Evolutionary conservation across 35 echinoderm and acorn worm genomes (phyloP), one percentile per base, ranked within the genome.

Genomic region (Patiria miniata): DNA sequence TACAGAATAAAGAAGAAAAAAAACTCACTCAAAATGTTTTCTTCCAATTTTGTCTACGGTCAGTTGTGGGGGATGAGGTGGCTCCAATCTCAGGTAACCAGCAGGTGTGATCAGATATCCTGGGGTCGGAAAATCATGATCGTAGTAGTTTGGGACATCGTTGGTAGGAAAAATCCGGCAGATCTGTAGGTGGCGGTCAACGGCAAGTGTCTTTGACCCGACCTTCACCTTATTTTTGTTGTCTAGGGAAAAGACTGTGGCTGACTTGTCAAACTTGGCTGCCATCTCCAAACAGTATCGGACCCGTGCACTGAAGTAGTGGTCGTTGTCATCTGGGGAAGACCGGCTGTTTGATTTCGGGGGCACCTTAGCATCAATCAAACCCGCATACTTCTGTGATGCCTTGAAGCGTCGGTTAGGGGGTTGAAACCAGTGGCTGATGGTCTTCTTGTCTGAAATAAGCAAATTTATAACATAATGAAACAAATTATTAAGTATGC

Each of bases 71-170:
- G 80, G 21, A 89, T 18, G 61, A 89, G 78, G 55, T 89, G 81
- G 2, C 87, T 15, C 26, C n/a, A n/a, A n/a, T n/a, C n/a, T n/a
- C 85, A 30, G n/a, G n/a, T n/a, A n/a, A n/a, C n/a, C n/a, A n/a
- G n/a, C n/a, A n/a, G n/a, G n/a, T 51, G 87, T 6, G n/a, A n/a
- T n/a, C n/a, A n/a, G n/a, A n/a, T n/a, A n/a, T n/a, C n/a, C n/a
- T n/a, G n/a, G n/a, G n/a, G 87, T 89, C 0, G 78, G 87, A 26
- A 89, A 89, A 39, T 89, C 87, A 51, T 89, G 87, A 51, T 89
- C 87, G 16, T 61, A 37, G 37, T 89, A 89, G 52, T 89, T 89
- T 7, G 87, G 87, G 36, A 39, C 14, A 33, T 89, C 87, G 23
- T 21, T 12, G 14, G 87, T 61, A 40, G 61, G 52, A 61, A 80